A percentile compares a stretch with the other conserved stretches of the same genome.
Evolutionary conservation across 2,113 vertebrate species (phyloP).

Genomic region (Dipodomys spectabilis): DNA sequence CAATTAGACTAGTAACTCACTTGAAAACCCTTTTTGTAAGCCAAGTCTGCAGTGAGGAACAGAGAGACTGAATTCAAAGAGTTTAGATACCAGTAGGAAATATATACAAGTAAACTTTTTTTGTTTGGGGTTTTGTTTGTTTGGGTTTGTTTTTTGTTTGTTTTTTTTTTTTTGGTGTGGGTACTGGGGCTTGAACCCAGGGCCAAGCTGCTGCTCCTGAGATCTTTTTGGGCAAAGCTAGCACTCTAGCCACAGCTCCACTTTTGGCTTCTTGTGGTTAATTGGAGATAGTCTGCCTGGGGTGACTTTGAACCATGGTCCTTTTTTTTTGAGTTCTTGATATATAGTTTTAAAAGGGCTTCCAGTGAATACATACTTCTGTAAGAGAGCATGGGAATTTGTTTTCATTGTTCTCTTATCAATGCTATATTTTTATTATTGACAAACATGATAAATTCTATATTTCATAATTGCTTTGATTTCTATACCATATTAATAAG

Average conservation of each 20-base stretch:
- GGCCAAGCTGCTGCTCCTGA: too few species aligned
- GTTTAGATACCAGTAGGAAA: not conserved
- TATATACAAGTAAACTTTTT: too few species aligned
- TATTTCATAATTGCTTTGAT: conserved; percentile 31
- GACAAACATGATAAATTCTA: not conserved
- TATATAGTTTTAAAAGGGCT: not conserved
- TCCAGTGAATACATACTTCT: conserved; percentile 7
- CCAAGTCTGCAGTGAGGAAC: not conserved
- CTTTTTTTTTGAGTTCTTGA: conserved; percentile 13
- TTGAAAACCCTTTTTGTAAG: not conserved
- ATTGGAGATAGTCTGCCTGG: too few species aligned
- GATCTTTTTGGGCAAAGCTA: too few species aligned
- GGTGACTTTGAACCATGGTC: too few species aligned
- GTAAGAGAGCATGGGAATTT: not conserved
- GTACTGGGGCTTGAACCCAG: too few species aligned
- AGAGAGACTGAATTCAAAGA: not conserved
- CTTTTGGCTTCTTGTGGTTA: too few species aligned
- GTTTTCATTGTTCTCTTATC: not conserved
- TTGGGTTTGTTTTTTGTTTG: too few species aligned
- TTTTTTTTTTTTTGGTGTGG: too few species aligned
- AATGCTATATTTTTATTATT: conserved; percentile 4
- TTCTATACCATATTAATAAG: not conserved
- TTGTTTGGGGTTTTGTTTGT: too few species aligned
- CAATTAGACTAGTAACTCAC: not conserved
- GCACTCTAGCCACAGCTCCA: too few species aligned